phyloP scores from a whole-genome alignment of 2,113 vertebrate genomes.

The Nesogale talazaci region DNA sequence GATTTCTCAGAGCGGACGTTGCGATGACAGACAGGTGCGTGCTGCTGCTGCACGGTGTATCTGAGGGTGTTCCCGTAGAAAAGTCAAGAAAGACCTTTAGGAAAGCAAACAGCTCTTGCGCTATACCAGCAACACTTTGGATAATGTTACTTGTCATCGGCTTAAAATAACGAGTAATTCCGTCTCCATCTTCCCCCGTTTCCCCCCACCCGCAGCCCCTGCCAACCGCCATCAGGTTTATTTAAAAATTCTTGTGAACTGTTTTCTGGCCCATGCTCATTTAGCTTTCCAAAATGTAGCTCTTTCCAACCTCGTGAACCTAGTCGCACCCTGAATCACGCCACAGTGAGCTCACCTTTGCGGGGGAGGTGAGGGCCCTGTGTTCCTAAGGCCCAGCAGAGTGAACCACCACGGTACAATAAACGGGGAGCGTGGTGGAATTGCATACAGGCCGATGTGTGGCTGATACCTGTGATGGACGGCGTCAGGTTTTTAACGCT shows the following conservation, averaged over 20 bases:
- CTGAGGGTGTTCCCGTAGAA: constrained; percentile 81
- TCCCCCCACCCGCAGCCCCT: no score
- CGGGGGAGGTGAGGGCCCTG: neutral
- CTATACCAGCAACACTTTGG: constrained; percentile 69
- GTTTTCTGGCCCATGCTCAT: constrained; percentile 77
- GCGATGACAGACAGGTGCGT: constrained; percentile 93
- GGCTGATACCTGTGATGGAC: neutral
- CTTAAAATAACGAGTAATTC: constrained; percentile 77
- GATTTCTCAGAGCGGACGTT: constrained; percentile 87
- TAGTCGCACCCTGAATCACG: constrained; percentile 45
- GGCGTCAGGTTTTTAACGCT: neutral
- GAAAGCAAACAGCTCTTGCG: constrained; percentile 71
- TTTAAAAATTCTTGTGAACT: constrained; percentile 71
- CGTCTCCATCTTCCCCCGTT: neutral
- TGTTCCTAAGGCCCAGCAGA: neutral
- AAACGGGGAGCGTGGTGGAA: neutral
- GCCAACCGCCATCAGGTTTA: constrained; percentile 69
- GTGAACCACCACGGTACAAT: no score
- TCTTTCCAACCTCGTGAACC: constrained; percentile 71
- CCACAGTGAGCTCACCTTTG: neutral
- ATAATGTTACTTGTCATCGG: constrained; percentile 83
- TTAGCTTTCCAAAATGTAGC: constrained; percentile 68
- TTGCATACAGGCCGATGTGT: neutral
- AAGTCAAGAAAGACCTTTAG: constrained; percentile 88
- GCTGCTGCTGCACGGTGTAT: constrained; percentile 86